Evolutionary conservation across 2,113 vertebrate genomes (phyloP).

Genomic region (Cynocephalus volans): DNA sequence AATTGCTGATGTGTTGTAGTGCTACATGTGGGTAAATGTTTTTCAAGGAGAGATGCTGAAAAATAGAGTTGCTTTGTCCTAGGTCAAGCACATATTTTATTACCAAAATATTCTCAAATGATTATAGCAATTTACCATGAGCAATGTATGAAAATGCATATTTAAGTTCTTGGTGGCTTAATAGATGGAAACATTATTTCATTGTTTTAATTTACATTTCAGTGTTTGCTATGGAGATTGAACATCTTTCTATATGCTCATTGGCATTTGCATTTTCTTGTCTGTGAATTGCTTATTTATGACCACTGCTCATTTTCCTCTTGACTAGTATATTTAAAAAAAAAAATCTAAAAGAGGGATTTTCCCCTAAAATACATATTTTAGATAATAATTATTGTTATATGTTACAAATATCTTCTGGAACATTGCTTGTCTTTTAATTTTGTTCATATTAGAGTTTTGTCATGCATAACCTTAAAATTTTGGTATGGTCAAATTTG

Average conservation of each 20-base stretch:
- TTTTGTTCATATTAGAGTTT: background rate
- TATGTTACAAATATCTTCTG: background rate
- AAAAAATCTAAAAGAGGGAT: background rate
- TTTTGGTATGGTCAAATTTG: background rate
- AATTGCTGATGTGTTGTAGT: no score
- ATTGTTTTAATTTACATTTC: background rate
- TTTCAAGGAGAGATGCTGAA: background rate
- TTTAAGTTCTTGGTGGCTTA: background rate
- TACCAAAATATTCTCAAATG: background rate
- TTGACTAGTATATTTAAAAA: no score
- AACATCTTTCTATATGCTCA: background rate
- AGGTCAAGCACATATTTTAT: fast-evolving
- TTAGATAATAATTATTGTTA: background rate
- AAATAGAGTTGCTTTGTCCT: background rate
- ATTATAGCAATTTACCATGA: background rate
- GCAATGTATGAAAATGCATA: background rate
- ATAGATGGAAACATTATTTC: background rate
- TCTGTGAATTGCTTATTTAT: background rate
- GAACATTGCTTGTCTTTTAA: background rate
- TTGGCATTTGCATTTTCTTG: background rate
- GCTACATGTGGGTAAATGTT: background rate
- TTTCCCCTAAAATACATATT: background rate
- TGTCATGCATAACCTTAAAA: background rate
- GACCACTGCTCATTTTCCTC: background rate
- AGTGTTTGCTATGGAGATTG: background rate